Conservation (phyloP, 2,888 invertebrate genomes). For the Harpagoxenus sublaevis region DNA sequence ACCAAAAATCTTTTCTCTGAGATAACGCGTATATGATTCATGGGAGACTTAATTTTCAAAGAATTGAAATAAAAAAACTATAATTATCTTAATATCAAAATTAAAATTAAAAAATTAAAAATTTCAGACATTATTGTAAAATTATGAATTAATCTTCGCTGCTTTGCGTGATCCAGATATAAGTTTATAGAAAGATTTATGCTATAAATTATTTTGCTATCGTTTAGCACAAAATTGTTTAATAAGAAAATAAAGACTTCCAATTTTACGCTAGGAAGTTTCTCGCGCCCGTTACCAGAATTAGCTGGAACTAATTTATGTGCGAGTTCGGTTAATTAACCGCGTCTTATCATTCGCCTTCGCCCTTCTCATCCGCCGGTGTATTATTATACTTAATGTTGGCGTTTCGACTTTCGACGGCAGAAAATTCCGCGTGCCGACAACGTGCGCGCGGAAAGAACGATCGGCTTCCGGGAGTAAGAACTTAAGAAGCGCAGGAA, state of each 20-base stretch:
- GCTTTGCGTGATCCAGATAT: neutral
- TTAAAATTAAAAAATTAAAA: neutral
- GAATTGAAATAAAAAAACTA: neutral
- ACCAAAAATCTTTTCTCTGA: neutral
- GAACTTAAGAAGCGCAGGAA: neutral
- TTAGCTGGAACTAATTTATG: conserved; percentile 20
- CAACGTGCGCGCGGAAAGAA: conserved; percentile 4
- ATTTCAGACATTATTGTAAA: neutral
- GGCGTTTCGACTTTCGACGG: neutral
- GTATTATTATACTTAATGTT: neutral
- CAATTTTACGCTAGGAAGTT: conserved; percentile 18
- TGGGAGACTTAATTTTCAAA: neutral
- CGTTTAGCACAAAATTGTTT: neutral
- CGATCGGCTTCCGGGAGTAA: conserved; percentile 22
- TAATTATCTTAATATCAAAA: neutral
- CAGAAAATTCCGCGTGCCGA: conserved; percentile 27
- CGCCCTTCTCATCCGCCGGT: neutral
- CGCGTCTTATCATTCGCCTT: neutral
- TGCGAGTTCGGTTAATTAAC: conserved; percentile 26
- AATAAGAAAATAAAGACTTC: neutral
- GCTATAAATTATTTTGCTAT: too few species aligned
- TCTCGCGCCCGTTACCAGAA: neutral
- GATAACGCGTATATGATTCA: neutral
- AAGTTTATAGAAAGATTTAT: neutral
- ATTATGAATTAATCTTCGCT: neutral